Percentiles rank a stretch among this genome's conserved stretches.
phyloP scores from a whole-genome alignment of 1,140 invertebrate genomes.

The Diorhabda sublineata region DNA sequence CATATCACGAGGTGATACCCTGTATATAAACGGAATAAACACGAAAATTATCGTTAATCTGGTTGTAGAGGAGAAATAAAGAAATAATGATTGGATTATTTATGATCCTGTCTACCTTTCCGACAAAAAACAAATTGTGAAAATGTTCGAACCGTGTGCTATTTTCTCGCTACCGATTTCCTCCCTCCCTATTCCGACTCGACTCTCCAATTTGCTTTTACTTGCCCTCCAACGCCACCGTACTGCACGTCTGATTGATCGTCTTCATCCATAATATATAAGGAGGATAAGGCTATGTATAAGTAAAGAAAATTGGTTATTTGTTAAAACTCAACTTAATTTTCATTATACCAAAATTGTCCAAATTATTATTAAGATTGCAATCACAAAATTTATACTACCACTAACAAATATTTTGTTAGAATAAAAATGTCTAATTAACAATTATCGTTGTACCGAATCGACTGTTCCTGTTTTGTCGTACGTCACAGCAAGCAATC shows the following conservation, averaged over 20 bases:
- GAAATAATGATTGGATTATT: constrained; percentile 1
- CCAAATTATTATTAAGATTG: too few species aligned
- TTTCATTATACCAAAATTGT: too few species aligned
- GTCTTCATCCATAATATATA: background rate
- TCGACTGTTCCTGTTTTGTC: background rate
- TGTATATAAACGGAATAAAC: background rate
- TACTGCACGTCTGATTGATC: background rate
- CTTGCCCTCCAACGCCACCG: background rate
- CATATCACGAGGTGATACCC: background rate
- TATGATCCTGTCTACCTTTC: background rate
- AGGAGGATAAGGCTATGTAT: background rate
- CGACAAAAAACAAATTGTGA: constrained; percentile 2
- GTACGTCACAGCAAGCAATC: background rate
- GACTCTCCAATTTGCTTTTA: constrained; percentile 1
- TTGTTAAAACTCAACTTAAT: too few species aligned
- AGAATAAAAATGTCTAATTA: background rate
- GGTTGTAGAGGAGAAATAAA: background rate
- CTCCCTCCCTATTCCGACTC: background rate
- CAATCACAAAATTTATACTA: too few species aligned
- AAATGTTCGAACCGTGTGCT: constrained; percentile 1
- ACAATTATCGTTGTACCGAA: background rate
- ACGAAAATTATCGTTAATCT: constrained; percentile 1
- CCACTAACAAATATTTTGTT: too few species aligned
- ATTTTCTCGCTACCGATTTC: background rate
- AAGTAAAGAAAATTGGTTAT: too few species aligned